Base-by-base conservation (phyloP, 1,140 invertebrate genomes). In the Cotesia chilonis region DNA sequence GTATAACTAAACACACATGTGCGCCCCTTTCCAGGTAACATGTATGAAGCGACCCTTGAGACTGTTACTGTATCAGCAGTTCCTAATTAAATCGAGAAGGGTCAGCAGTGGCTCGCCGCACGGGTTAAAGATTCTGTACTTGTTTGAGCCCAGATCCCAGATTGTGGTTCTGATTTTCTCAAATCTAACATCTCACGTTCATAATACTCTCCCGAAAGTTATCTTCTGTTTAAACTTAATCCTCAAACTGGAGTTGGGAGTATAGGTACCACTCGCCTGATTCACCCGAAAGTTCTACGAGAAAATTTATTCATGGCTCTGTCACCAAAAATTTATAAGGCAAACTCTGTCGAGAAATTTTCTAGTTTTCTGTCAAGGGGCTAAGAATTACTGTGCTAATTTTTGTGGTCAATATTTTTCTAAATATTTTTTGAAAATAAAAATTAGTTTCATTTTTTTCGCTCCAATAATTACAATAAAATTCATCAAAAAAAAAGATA, bases 41-140 rank as follows among this genome's bases (percentile, higher is more conserved):
- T 6, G 10, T 7, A n/a, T 12, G 28, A 9, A 47, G 6, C 41
- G 41, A 47, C 41, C 41, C 41, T 47, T 47, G 7, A 37, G 12
- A 65, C 63, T 65, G 20, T 51, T n/a, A 65, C 63, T 51, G 63
- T 65, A 65, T 65, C 63, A 65, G 28, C 36, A 51, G 63, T 65
- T 17, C 41, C 63, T 65, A 47, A 65, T 65, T 65, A 65, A 65
- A 65, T 65, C 41, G 12, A 9, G 63, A 65, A 37, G 63, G 63
- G 41, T 65, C 41, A 65, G 41, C 37, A 51, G 63, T 65, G 63
- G 63, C n/a, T 47, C 20, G 6, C 63, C 63, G 14, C 63, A 51
- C 17, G 6, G 38, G 63, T 37, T 51, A 65, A 65, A 65, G 63
- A 65, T 38, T 65, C 41, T 47, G 5, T 37, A 51, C 41, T 65